Evolutionary conservation across 2,888 invertebrate species (phyloP), one percentile per base, ranked within the genome.

Genomic region (Pseudolycoriella hygida): DNA sequence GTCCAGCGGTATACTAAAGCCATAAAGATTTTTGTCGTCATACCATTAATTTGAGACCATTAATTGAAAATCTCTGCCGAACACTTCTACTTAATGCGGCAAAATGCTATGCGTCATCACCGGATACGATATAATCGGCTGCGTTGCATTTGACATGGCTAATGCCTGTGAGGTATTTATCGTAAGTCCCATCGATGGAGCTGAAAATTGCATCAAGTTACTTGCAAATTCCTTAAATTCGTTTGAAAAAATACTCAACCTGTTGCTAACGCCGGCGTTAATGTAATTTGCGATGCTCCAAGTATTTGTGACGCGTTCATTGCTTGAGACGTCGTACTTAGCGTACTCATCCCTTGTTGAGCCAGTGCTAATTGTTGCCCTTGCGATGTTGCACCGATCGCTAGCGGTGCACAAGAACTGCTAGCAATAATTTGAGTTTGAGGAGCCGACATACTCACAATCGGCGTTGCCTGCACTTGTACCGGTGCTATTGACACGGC

Each of bases 121-220:
- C 2, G 77, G 77, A 56, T 75, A 77, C 1, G 77, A 76, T 42
- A 77, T 74, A 55, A 77, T 67, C 2, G 76, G 72, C 46, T 73
- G 73, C 1, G 72, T 69, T 4, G 73, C 68, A 52, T 73, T 73
- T 3, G 74, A 73, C 67, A 74, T 70, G 3, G 73, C 72, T 14
- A 73, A 62, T 19, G 72, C 68, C 53, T 69, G 68, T 2, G 68
- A 67, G 2, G 68, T 67, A 49, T 61, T 67, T 31, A 68, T 66
- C 14, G 64, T 62, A 5, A 55, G 50, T 46, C 63, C 65, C 47
- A 64, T 61, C 14, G 52, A 51, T 4, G 52, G 49, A 17, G 49
- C 50, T 48, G 38, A 19, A 31, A 42, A 4, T 30, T 34, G 11
- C n/a, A 15, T 12, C 6, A 17, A 15, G 8, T 32, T 15, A 8